Conservation (phyloP, 2,113 vertebrate genomes). For the Amblyornis subalaris region DNA sequence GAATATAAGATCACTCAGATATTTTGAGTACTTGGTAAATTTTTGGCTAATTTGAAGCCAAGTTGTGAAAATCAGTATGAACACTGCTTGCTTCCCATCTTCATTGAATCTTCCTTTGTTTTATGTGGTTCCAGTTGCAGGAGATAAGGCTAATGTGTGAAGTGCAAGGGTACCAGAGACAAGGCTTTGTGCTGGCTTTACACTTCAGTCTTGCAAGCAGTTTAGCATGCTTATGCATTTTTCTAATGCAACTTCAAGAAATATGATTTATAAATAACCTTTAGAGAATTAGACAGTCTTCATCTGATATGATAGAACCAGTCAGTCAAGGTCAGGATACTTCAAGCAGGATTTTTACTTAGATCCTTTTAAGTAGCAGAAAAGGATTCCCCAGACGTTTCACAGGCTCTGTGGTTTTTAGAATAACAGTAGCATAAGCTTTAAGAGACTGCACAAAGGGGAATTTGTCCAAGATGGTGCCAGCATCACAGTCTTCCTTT, state of each 20-base stretch:
- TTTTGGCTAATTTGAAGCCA: not conserved
- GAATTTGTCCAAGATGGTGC: not conserved
- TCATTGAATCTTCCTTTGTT: not conserved
- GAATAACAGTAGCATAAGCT: not conserved
- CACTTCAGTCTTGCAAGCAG: not conserved
- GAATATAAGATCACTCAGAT: not conserved
- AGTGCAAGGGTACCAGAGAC: not conserved
- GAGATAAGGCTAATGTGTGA: not conserved
- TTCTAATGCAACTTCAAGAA: constrained; percentile 1
- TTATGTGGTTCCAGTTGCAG: not conserved
- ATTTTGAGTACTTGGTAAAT: not conserved
- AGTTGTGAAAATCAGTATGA: not conserved
- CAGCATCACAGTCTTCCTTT: not conserved
- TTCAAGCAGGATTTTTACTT: not conserved
- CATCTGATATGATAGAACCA: not conserved
- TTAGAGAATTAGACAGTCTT: not conserved
- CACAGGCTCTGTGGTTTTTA: not conserved
- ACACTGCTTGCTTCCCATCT: not conserved
- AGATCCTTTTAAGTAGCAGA: not conserved
- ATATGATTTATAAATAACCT: not conserved
- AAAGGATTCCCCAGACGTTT: not conserved
- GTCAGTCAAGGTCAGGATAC: not conserved
- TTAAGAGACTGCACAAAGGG: not conserved
- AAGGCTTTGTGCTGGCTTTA: not conserved
- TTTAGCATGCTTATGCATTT: not conserved